Percentiles rank a stretch among this genome's conserved stretches.
Conservation (phyloP, 2,888 invertebrate genomes). For the Hirudinaria manillensis region DNA sequence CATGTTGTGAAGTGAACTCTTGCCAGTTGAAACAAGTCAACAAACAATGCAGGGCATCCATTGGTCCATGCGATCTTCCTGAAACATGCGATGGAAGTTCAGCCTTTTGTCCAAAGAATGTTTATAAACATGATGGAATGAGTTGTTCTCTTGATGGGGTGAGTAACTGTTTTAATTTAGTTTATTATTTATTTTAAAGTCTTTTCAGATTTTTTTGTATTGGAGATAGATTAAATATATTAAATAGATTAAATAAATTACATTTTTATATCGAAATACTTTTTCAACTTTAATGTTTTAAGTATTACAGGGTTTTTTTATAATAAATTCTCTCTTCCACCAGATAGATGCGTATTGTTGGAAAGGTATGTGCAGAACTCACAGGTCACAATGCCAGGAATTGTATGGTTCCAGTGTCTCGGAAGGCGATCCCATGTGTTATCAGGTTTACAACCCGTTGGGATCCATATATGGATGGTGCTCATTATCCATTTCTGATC, state of each 20-base stretch:
- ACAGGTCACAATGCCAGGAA: conserved; percentile 17
- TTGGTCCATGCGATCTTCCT: conserved; percentile 13
- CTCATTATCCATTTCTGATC: neutral
- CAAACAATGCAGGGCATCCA: neutral
- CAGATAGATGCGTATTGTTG: conserved; percentile 13
- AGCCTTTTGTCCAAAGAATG: conserved; percentile 9
- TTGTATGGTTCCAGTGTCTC: neutral
- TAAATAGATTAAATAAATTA: too few species aligned
- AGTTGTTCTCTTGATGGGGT: conserved; percentile 9
- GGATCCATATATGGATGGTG: conserved; percentile 9
- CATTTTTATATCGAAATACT: too few species aligned
- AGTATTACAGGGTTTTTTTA: too few species aligned
- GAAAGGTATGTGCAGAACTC: conserved; percentile 11
- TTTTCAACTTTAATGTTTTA: too few species aligned
- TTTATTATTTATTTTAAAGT: too few species aligned
- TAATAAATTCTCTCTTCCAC: too few species aligned
- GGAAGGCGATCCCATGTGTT: neutral
- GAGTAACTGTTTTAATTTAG: too few species aligned
- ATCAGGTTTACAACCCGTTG: neutral
- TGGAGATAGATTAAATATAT: too few species aligned
- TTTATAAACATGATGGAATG: conserved; percentile 13
- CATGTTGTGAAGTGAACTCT: conserved; percentile 19
- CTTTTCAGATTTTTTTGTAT: too few species aligned
- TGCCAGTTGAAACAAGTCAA: neutral
- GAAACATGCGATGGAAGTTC: conserved; percentile 19